Evolutionary conservation across 2,888 invertebrate species (phyloP).

Genomic region (Laothoe populi): DNA sequence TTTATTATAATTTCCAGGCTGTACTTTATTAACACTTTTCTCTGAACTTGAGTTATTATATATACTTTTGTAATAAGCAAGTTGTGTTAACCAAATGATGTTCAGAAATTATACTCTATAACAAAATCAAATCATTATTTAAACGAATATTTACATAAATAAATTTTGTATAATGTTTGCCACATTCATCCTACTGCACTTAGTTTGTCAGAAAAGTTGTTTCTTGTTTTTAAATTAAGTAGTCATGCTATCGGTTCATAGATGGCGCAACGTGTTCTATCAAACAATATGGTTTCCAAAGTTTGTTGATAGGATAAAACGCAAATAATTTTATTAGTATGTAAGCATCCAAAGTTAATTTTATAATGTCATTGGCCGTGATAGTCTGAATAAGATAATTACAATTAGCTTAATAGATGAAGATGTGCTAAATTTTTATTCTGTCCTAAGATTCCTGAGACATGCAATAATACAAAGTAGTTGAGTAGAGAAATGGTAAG

Average conservation of each 20-base stretch:
- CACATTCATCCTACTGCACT: too few relatives aligned
- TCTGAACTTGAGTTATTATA: too few relatives aligned
- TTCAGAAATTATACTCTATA: too few relatives aligned
- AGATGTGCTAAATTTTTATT: neutral
- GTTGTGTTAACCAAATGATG: too few relatives aligned
- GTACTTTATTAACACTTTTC: too few relatives aligned
- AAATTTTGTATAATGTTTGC: too few relatives aligned
- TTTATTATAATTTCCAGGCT: too few relatives aligned
- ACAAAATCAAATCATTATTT: too few relatives aligned
- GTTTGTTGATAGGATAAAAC: neutral
- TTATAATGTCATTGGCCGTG: neutral
- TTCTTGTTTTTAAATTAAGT: neutral
- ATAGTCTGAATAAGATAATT: neutral
- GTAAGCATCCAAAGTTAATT: neutral
- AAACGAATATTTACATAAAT: too few relatives aligned
- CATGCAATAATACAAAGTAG: conserved; percentile 1
- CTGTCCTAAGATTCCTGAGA: too few relatives aligned
- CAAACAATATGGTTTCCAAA: neutral
- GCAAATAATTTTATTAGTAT: neutral
- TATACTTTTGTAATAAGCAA: too few relatives aligned
- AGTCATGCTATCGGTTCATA: conserved; percentile 62
- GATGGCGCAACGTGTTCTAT: conserved; percentile 65
- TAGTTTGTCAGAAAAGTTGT: neutral
- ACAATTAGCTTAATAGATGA: neutral
- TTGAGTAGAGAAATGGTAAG: neutral